Percentiles rank a stretch among this genome's conserved stretches.
These are phyloP conservation scores for Dryococelus australis DNA, from an alignment of 2,888 invertebrate species.

Conservation along the genomic window DNA sequence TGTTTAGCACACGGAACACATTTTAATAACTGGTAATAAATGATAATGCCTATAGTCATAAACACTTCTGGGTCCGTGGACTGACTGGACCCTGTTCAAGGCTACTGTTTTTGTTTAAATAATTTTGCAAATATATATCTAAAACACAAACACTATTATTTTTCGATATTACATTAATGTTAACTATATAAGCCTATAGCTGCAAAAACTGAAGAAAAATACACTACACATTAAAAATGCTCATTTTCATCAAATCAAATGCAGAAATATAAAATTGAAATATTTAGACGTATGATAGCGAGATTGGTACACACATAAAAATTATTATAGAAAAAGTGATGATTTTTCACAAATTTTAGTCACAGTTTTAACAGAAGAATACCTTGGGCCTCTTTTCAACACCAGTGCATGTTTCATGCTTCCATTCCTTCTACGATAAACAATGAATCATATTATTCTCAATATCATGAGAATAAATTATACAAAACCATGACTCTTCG, in stretches of 20 bases:
- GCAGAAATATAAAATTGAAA: not conserved
- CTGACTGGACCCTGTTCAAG: not conserved
- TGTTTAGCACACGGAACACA: not conserved
- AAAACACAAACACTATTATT: not conserved
- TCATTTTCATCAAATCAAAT: not conserved
- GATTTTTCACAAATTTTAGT: not conserved
- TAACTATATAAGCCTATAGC: no score
- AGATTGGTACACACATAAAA: not conserved
- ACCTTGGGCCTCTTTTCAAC: not conserved
- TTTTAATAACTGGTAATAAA: not conserved
- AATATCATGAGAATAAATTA: not conserved
- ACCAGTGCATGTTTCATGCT: not conserved
- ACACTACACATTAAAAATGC: not conserved
- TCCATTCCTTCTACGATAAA: not conserved
- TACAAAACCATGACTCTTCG: conserved; percentile 26
- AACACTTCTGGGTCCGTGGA: not conserved
- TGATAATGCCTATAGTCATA: not conserved
- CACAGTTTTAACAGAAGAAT: not conserved
- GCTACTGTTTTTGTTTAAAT: not conserved
- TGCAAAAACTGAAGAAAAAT: not conserved
- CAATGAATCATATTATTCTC: not conserved
- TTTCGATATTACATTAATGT: no score
- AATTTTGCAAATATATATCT: not conserved
- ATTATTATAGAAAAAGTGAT: not conserved
- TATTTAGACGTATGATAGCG: not conserved